Evolutionary conservation across 2,113 vertebrate genomes (phyloP).

Genomic region (Psilopogon haemacephalus): DNA sequence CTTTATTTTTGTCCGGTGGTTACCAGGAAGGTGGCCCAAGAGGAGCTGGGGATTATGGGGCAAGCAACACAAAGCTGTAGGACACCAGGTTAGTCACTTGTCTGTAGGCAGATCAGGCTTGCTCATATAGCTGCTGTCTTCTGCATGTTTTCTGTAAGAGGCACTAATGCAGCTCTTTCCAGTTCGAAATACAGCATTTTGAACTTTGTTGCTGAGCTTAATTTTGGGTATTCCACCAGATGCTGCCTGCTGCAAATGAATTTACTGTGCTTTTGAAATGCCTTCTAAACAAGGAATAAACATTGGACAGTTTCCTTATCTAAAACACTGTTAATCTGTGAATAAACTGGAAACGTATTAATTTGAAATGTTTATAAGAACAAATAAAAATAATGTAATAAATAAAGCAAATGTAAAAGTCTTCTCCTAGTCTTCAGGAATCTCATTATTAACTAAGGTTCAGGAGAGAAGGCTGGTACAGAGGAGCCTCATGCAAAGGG

Average conservation of each 20-base stretch:
- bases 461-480: neutral
- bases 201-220: neutral
- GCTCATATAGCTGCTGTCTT: neutral
- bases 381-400: too few species aligned
- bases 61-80: neutral
- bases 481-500: neutral
- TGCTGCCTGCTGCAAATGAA: neutral
- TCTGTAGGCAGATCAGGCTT: neutral
- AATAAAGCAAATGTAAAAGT: neutral
- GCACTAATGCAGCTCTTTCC: neutral
- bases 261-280: slow-evolving; percentile 1
- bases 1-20: slow-evolving; percentile 25
- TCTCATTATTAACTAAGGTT: neutral
- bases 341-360: neutral
- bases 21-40: neutral
- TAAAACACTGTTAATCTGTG: neutral
- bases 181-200: neutral
- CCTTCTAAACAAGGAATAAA: neutral
- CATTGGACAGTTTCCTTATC: neutral
- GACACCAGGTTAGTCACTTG: neutral
- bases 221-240: neutral
- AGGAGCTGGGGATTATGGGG: slow-evolving; percentile 3
- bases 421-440: neutral
- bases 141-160: neutral
- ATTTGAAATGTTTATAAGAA: neutral